phyloP scores from a whole-genome alignment of 2,113 vertebrate species.

The Cacatua alba region DNA sequence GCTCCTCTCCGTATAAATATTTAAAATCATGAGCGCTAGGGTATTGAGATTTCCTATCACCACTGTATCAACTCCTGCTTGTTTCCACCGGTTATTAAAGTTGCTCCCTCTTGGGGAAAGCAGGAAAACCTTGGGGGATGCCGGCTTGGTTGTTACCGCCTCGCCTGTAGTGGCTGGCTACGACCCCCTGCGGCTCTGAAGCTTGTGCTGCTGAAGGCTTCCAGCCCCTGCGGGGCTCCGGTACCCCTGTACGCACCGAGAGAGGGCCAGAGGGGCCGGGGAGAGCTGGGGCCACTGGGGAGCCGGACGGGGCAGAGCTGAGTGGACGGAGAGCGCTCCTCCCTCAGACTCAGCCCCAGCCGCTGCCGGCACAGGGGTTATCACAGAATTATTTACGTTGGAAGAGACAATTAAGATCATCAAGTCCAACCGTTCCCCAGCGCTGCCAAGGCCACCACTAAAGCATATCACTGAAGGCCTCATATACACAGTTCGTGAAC shows the following conservation, averaged over 20 bases:
- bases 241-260: no score
- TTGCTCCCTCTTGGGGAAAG: not conserved
- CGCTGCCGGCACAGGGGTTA: no score
- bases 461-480: no score
- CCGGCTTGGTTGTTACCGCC: no score
- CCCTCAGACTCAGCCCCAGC: not conserved
- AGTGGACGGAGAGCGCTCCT: no score
- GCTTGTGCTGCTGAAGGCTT: not conserved
- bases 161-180: accelerated
- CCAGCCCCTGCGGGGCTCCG: not conserved
- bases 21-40: not conserved
- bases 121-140: no score
- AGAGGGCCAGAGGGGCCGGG: no score
- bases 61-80: not conserved
- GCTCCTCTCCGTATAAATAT: not conserved
- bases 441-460: no score
- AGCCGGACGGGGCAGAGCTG: not conserved
- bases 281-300: not conserved
- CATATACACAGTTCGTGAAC: not conserved
- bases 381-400: no score
- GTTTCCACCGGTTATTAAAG: not conserved
- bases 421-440: no score
- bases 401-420: no score
- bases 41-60: not conserved
- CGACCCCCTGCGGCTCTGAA: not conserved